Percentiles rank a stretch among this genome's conserved stretches.
phyloP scores from a whole-genome alignment of 2,888 invertebrate genomes.

The Hypolimnas misippus region DNA sequence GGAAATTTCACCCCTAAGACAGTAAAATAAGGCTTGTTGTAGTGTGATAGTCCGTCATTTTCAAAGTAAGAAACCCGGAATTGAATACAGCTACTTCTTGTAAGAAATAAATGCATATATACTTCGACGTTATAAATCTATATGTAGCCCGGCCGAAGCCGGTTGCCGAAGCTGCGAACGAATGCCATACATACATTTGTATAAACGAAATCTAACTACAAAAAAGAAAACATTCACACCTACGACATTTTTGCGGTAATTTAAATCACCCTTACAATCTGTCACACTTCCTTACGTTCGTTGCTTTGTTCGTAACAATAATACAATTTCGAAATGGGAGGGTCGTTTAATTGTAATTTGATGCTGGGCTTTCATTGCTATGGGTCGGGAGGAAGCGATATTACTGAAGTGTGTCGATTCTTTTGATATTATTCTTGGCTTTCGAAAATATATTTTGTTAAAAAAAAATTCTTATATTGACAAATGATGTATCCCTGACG shows the following conservation, averaged over 20 bases:
- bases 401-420: not conserved
- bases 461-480: not conserved
- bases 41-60: too few relatives aligned
- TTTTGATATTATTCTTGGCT: not conserved
- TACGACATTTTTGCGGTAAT: conserved; percentile 17
- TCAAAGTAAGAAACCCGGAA: too few relatives aligned
- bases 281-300: conserved; percentile 6
- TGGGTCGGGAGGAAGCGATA: conserved; percentile 4
- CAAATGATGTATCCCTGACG: too few relatives aligned
- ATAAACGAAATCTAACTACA: not conserved
- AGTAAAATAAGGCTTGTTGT: too few relatives aligned
- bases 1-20: too few relatives aligned
- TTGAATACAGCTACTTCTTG: too few relatives aligned
- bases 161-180: too few relatives aligned
- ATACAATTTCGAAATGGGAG: conserved; percentile 15
- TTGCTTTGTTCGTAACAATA: conserved; percentile 14
- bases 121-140: too few relatives aligned
- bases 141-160: too few relatives aligned
- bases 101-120: too few relatives aligned
- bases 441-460: not conserved
- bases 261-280: conserved; percentile 1
- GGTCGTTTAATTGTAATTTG: conserved; percentile 19
- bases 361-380: conserved; percentile 4
- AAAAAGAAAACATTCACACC: conserved; percentile 2
- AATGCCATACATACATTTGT: not conserved